Conservation (phyloP, 1,140 invertebrate genomes). For the Caenorhabditis latens region DNA sequence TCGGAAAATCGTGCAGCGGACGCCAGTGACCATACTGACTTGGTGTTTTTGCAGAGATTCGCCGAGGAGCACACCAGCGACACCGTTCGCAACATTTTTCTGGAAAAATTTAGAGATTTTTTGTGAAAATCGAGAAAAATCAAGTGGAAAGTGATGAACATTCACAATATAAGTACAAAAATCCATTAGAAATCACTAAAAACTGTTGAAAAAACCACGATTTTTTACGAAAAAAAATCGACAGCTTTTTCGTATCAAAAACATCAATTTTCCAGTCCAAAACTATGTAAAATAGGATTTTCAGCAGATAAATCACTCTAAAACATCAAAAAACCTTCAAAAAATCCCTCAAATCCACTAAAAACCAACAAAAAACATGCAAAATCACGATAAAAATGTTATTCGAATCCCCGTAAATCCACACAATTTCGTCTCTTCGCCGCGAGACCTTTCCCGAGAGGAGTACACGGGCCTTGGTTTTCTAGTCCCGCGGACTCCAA, state of each 20-base stretch:
- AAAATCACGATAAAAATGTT: no score
- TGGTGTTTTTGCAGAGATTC: background rate
- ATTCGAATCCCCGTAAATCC: background rate
- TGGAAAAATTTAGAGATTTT: background rate
- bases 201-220: background rate
- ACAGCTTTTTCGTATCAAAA: background rate
- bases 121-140: background rate
- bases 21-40: background rate
- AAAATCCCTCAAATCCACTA: no score
- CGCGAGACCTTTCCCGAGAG: background rate
- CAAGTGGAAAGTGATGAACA: background rate
- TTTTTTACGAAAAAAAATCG: background rate
- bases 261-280: background rate
- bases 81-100: slow-evolving; percentile 15
- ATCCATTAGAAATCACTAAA: no score
- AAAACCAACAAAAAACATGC: no score
- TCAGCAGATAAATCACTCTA: background rate
- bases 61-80: slow-evolving; percentile 24
- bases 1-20: slow-evolving; percentile 21
- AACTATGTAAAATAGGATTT: background rate
- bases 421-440: background rate
- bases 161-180: background rate
- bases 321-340: background rate
- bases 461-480: background rate
- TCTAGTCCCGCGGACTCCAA: background rate